Evolutionary conservation across 1,140 invertebrate species (phyloP).

Genomic region (Hylyphantes graminicola): DNA sequence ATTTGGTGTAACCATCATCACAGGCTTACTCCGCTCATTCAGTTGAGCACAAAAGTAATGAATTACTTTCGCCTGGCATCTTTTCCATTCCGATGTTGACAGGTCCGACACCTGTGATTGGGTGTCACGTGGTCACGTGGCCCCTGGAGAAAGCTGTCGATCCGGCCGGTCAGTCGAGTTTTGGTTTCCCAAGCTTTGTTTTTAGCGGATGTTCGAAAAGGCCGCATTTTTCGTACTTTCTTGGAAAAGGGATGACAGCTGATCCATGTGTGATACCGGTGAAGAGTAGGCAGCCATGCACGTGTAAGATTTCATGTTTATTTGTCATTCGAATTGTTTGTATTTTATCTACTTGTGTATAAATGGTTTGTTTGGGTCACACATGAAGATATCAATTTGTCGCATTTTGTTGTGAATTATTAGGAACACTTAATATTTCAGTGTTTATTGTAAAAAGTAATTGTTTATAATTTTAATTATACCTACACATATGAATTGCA

Average conservation of each 20-base stretch:
- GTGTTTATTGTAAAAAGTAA: no score
- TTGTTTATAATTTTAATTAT: no score
- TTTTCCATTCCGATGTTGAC: slow-evolving; percentile 3
- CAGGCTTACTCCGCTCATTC: neutral
- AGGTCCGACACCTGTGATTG: slow-evolving; percentile 24
- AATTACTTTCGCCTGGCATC: slow-evolving; percentile 17
- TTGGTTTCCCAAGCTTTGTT: slow-evolving; percentile 8
- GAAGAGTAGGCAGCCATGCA: slow-evolving; percentile 20
- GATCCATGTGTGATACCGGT: neutral
- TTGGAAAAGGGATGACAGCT: slow-evolving; percentile 16
- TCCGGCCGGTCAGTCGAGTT: slow-evolving; percentile 53
- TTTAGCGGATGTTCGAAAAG: no score
- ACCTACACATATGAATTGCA: no score
- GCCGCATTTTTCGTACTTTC: neutral
- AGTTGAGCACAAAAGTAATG: neutral
- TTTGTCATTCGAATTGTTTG: neutral
- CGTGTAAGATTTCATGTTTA: slow-evolving; percentile 33
- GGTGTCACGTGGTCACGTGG: slow-evolving; percentile 30
- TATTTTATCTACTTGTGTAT: neutral
- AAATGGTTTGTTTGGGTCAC: no score
- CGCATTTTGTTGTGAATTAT: no score
- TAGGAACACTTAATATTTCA: no score
- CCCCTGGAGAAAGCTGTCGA: slow-evolving; percentile 5
- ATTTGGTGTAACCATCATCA: no score
- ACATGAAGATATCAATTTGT: no score